Percentiles rank a stretch among this genome's conserved stretches.
Conservation (phyloP, 1,140 invertebrate genomes). For the Dreissena rostriformis region DNA sequence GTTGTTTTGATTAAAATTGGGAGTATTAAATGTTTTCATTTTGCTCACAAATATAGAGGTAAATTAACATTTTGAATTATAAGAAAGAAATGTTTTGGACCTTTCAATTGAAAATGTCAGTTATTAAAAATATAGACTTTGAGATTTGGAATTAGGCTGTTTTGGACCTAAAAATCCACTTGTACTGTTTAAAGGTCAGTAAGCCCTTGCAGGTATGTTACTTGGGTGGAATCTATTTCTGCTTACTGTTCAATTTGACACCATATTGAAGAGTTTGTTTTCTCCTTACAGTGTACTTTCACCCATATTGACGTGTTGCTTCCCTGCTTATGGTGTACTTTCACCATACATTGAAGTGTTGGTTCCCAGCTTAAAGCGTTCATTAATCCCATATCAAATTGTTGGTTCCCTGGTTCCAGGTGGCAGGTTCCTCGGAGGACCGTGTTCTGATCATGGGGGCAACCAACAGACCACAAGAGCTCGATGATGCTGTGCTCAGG, state of each 20-base stretch:
- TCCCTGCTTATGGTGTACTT: background rate
- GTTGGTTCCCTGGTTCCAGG: conserved; percentile 62
- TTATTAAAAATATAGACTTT: too few relatives aligned
- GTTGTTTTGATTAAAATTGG: too few relatives aligned
- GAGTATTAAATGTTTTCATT: too few relatives aligned
- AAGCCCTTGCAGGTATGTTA: too few relatives aligned
- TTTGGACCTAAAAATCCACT: too few relatives aligned
- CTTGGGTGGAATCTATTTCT: background rate
- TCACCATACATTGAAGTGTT: background rate
- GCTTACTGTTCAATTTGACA: background rate
- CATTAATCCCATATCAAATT: background rate
- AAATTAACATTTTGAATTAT: too few relatives aligned
- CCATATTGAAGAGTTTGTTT: background rate
- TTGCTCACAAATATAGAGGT: too few relatives aligned
- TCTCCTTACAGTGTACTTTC: background rate
- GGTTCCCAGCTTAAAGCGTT: background rate
- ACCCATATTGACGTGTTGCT: background rate
- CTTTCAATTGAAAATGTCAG: too few relatives aligned
- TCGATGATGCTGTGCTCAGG: conserved; percentile 94
- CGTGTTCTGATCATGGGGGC: conserved; percentile 97
- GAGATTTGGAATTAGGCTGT: too few relatives aligned
- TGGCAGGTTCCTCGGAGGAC: conserved; percentile 86
- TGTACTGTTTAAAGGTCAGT: too few relatives aligned
- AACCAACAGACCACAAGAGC: conserved; percentile 94
- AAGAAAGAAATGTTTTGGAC: too few relatives aligned